Conservation (phyloP, 64 coral and sea anemone genomes). For the Montipora efflorescens region DNA sequence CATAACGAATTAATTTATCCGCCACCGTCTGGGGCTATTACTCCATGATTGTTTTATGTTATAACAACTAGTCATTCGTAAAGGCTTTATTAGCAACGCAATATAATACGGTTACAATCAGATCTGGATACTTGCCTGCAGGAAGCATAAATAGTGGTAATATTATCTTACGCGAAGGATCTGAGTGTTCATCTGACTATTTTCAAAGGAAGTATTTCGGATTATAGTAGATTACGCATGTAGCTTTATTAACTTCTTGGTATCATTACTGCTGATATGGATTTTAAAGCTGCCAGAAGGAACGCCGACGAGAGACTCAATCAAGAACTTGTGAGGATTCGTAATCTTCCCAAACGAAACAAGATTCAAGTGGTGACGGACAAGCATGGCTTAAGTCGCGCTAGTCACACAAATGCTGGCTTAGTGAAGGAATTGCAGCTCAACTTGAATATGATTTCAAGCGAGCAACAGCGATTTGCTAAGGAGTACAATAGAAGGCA, state of each 20-base stretch:
- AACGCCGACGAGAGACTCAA: conserved; percentile 80
- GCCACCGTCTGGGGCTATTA: neutral
- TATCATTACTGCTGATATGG: conserved; percentile 12
- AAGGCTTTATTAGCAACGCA: neutral
- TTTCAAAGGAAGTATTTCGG: neutral
- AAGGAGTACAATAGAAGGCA: conserved; percentile 61
- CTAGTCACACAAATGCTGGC: conserved; percentile 79
- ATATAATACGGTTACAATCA: too few relatives aligned
- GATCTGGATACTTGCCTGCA: too few relatives aligned
- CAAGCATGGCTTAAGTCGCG: conserved; percentile 86
- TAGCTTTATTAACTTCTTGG: neutral
- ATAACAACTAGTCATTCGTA: too few relatives aligned
- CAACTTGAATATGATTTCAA: conserved; percentile 53
- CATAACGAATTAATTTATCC: neutral
- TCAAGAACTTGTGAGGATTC: conserved; percentile 84
- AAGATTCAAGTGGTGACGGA: conserved; percentile 63
- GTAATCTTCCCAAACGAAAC: conserved; percentile 85
- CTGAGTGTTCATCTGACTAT: neutral
- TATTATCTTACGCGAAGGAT: neutral
- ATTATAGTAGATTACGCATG: neutral
- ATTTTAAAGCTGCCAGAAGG: conserved; percentile 60
- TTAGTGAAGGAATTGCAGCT: conserved; percentile 73
- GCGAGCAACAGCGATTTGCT: conserved; percentile 44
- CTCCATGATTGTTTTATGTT: neutral
- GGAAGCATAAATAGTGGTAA: neutral